Conservation (phyloP, 2,113 vertebrate species). For the Salvator merianae region DNA sequence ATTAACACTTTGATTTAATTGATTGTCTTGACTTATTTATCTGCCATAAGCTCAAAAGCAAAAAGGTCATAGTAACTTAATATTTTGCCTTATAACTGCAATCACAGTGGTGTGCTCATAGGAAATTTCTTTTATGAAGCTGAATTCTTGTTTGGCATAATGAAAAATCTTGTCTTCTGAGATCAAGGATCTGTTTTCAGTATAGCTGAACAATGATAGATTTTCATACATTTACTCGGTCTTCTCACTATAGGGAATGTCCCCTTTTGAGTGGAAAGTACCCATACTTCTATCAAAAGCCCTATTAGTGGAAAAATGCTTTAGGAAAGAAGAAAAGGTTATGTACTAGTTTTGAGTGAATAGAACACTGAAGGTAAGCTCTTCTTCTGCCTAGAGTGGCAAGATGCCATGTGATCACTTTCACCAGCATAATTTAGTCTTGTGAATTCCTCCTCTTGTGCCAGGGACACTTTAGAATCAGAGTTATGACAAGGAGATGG, state of each 20-base stretch:
- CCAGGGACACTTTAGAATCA: too few relatives aligned
- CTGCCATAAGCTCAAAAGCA: conserved; percentile 56
- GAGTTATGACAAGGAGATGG: too few relatives aligned
- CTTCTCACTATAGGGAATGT: background rate
- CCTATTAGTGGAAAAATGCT: background rate
- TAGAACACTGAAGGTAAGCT: too few relatives aligned
- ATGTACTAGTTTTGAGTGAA: too few relatives aligned
- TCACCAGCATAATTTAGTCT: too few relatives aligned
- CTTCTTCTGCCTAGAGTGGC: too few relatives aligned
- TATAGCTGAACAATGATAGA: conserved; percentile 12
- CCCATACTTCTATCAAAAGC: background rate
- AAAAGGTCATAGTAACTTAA: conserved; percentile 29
- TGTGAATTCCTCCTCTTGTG: too few relatives aligned
- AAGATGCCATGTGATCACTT: too few relatives aligned
- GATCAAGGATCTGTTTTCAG: conserved; percentile 15
- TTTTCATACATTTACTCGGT: background rate
- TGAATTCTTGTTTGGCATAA: conserved; percentile 43
- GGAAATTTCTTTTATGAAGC: conserved; percentile 18
- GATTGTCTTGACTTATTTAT: conserved; percentile 78
- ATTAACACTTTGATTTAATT: conserved; percentile 59
- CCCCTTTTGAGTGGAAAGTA: background rate
- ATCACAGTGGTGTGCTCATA: conserved; percentile 50
- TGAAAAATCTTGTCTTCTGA: conserved; percentile 17
- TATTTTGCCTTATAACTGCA: conserved; percentile 15
- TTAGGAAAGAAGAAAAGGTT: background rate